These are phyloP conservation scores for Catharus bicknelli DNA, from an alignment of 2,113 vertebrate genomes.

Conservation along the genomic window DNA sequence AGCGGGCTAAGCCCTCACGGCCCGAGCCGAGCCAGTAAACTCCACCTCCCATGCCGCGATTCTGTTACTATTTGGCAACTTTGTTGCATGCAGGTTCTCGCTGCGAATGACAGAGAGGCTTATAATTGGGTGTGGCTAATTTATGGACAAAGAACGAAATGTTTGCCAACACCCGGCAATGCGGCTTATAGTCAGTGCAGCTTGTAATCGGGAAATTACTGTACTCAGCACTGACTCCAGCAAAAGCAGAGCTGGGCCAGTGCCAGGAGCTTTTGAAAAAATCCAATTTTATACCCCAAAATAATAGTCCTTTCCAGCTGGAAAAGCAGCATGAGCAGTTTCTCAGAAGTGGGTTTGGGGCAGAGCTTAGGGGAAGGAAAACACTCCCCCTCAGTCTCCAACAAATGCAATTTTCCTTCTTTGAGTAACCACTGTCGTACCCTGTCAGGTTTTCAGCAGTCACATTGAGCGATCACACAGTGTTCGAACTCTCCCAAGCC, in stretches of 20 bases:
- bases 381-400: not conserved
- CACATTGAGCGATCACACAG: not conserved
- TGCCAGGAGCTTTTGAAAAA: not conserved
- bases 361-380: not conserved
- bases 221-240: not conserved
- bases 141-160: no score
- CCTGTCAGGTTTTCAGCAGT: slow-evolving; percentile 33
- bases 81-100: no score
- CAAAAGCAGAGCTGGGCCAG: not conserved
- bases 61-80: no score
- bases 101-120: no score
- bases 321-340: not conserved
- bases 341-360: not conserved
- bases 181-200: no score
- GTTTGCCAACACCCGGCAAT: no score
- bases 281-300: not conserved
- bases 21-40: no score
- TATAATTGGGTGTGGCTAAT: no score
- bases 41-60: no score
- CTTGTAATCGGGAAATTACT: no score
- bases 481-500: slow-evolving; percentile 16
- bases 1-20: no score
- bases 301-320: not conserved
- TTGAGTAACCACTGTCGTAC: not conserved
- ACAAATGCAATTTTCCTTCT: slow-evolving; percentile 1